Evolutionary conservation across 2,888 invertebrate species (phyloP), one percentile per base, ranked within the genome.

Genomic region (Melangyna quadrimaculata): DNA sequence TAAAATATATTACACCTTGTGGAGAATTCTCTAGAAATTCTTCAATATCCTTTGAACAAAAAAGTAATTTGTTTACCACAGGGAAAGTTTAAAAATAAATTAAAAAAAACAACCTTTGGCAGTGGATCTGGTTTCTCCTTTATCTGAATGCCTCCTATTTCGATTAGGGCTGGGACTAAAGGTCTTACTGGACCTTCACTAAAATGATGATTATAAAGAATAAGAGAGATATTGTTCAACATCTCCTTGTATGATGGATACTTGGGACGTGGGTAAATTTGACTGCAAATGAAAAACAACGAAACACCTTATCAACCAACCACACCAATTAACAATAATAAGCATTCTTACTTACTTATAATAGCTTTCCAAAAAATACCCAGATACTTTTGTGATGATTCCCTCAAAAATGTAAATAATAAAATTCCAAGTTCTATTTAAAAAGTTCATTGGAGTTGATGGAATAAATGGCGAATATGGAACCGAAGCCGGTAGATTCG

Each of bases 1-100:
- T 92, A 77, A 92, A 92, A 59, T 88, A 90, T 19, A 92, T 89
- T 3, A 89, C 90, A 0, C 91, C 91, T 81, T 94, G 93, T 3
- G 89, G 71, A 3, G 87, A 88, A 1, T 84, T 87, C 27, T 91
- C 90, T 4, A 92, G 70, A 43, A 90, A 90, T 7, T 87, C 73
- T 74, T 90, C 74, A 7, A 91, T 77, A 27, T 89, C 89, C 89
- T 90, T 40, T n/a, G 70, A 82, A 22, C 5, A 10, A 7, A 27
- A n/a, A n/a, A n/a, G n/a, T n/a, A n/a, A n/a, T n/a, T n/a, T n/a
- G n/a, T n/a, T n/a, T n/a, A n/a, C n/a, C n/a, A n/a, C n/a, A n/a
- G n/a, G n/a, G n/a, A n/a, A n/a, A n/a, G n/a, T n/a, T n/a, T n/a
- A n/a, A n/a, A n/a, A n/a, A n/a, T n/a, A n/a, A n/a, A n/a, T n/a